Base-by-base conservation (phyloP, 2,888 invertebrate genomes). In the Eupithecia subumbrata region DNA sequence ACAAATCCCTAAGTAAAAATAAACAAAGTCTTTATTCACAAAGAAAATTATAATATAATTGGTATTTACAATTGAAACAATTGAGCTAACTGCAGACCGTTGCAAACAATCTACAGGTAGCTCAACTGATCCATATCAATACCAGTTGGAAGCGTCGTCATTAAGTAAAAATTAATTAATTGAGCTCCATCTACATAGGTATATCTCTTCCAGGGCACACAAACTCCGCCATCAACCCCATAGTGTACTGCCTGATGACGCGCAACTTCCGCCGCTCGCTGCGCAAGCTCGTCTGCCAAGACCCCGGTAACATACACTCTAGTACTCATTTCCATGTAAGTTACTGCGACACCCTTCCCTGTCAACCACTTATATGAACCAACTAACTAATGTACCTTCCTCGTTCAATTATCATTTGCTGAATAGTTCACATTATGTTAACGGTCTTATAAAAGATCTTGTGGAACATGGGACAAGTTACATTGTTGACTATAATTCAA, bases 141-240 rank as follows among this genome's bases (percentile, higher is more conserved):
- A n/a, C n/a, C n/a, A n/a, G n/a, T n/a, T n/a, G n/a, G n/a, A n/a
- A n/a, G n/a, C n/a, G n/a, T n/a, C n/a, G n/a, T n/a, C n/a, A n/a
- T n/a, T n/a, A n/a, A n/a, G n/a, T n/a, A n/a, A n/a, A n/a, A n/a
- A n/a, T n/a, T n/a, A n/a, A n/a, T n/a, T n/a, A n/a, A n/a, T n/a
- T n/a, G n/a, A n/a, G n/a, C n/a, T n/a, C n/a, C n/a, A n/a, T n/a
- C n/a, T n/a, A n/a, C n/a, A n/a, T n/a, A n/a, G n/a, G n/a, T n/a
- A n/a, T n/a, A n/a, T 48, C 1, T 60, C 34, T 88, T 87, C 1
- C 90, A 89, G 97, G 97, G 8, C 97, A 97, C 89, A 95, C 96
- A 5, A 97, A 97, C 90, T 97, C 97, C 3, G 97, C 97, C 8
- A 95, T 97, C 84, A 97, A 97, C 90, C 97, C 97, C 0, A 95